A percentile compares a stretch with the other conserved stretches of the same genome.
These are phyloP conservation scores for Alsophila aescularia DNA, from an alignment of 2,888 invertebrate genomes.

Conservation along the genomic window DNA sequence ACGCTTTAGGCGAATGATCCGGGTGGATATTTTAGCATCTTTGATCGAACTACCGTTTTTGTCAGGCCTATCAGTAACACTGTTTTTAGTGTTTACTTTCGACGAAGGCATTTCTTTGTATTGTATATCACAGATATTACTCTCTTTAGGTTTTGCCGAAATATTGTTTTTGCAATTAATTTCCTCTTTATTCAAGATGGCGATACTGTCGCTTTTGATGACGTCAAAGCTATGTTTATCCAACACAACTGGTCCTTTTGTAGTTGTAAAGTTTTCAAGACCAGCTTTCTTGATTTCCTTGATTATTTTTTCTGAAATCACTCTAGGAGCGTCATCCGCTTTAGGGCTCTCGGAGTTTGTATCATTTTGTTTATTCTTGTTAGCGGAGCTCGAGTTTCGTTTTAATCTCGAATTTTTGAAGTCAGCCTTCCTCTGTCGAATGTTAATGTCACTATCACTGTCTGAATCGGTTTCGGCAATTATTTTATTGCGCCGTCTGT, in stretches of 20 bases:
- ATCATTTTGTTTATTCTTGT: constrained; percentile 70
- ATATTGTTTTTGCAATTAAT: constrained; percentile 44
- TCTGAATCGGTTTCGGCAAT: constrained; percentile 76
- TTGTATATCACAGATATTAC: constrained; percentile 33
- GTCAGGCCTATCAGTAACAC: constrained; percentile 43
- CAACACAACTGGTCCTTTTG: constrained; percentile 38
- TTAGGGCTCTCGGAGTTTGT: constrained; percentile 58
- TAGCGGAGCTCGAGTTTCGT: constrained; percentile 70
- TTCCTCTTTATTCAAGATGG: constrained; percentile 42
- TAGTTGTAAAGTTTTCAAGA: constrained; percentile 56
- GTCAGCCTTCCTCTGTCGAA: constrained; percentile 75
- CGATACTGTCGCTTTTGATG: constrained; percentile 42
- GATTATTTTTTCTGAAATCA: constrained; percentile 66
- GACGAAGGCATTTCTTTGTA: constrained; percentile 42
- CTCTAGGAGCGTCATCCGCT: constrained; percentile 63
- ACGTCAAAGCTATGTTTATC: constrained; percentile 48
- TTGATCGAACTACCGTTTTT: constrained; percentile 39
- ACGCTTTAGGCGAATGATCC: constrained; percentile 65
- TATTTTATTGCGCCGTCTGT: constrained; percentile 77
- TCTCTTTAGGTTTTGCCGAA: constrained; percentile 41
- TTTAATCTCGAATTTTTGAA: constrained; percentile 77
- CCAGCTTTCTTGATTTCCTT: constrained; percentile 70
- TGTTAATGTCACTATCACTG: constrained; percentile 69
- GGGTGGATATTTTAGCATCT: constrained; percentile 55
- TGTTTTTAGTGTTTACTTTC: constrained; percentile 41